Base-by-base conservation (phyloP, 2,113 vertebrate genomes). In the Coracopsis vasa region DNA sequence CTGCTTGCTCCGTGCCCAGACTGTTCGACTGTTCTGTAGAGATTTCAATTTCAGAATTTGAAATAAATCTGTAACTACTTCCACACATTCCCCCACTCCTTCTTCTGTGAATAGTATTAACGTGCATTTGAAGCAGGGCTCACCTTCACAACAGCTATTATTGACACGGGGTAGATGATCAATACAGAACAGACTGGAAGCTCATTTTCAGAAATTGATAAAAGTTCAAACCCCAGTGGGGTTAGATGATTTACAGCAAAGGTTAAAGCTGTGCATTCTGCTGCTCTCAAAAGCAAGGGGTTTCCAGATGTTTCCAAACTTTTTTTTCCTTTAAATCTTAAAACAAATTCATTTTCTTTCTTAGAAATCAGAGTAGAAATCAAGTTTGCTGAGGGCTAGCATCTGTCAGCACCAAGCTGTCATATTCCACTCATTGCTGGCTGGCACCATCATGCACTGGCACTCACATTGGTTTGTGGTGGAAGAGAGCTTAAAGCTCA, bases 121-220 rank as follows among this genome's bases (percentile, higher is more conserved):
- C 17, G 67, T 88, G 95, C 86, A 93, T 94, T 93, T 85, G 93
- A 89, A 91, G 87, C 82, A 96, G 92, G 94, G 91, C 90, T 96
- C 94, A 96, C 93, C 92, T 97, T 96, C 97, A 97, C 92, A 80
- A 90, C 85, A 93, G 88, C 90, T 77, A 21, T 73, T 97, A 97
- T 97, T 86, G 95, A 97, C 97, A 91, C 1, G 6, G 69, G 74
- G 67, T 75, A 54, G 79, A 65, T 93, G 97, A 97, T 97, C 97
- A 96, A 97, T 97, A 97, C 25, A 48, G 67, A 95, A 95, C 94
- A 95, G 96, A 96, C 94, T 94, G 93, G 96, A 97, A 97, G 94
- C 94, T 96, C 95, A 96, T 97, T 97, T 97, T 96, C 95, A 96
- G 92, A 98, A 97, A 97, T 94, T 96, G 96, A 97, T 97, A 96